Percentiles rank a stretch among this genome's conserved stretches.
These are phyloP conservation scores for Orestias chungarensis DNA, from an alignment of 2,797 vertebrate genomes.

Conservation along the genomic window DNA sequence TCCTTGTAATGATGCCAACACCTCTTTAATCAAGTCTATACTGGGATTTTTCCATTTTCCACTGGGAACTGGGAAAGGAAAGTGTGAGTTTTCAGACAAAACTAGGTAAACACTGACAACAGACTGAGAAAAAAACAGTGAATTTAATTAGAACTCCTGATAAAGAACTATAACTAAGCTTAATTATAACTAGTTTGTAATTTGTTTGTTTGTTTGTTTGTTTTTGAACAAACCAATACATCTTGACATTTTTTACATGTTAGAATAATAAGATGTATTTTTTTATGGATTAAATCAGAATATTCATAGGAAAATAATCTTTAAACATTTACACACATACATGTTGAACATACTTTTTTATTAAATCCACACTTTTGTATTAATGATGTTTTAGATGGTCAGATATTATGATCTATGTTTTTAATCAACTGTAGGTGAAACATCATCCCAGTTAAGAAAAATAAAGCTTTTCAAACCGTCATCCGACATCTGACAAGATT, in stretches of 20 bases:
- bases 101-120: background rate
- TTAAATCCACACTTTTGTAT: too few relatives aligned
- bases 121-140: background rate
- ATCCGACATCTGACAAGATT: too few relatives aligned
- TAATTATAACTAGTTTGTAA: background rate
- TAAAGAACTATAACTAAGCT: background rate
- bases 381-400: too few relatives aligned
- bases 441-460: too few relatives aligned
- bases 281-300: too few relatives aligned
- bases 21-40: background rate
- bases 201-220: background rate
- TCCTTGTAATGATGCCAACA: background rate
- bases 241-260: background rate
- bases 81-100: background rate
- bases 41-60: background rate
- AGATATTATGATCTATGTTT: too few relatives aligned
- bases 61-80: background rate
- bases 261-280: background rate
- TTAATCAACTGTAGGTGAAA: too few relatives aligned
- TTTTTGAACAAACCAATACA: background rate
- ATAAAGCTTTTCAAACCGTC: too few relatives aligned
- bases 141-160: background rate
- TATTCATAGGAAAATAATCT: too few relatives aligned
- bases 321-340: too few relatives aligned
- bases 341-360: too few relatives aligned